Conservation (phyloP, 2,113 vertebrate species). For the Urocynchramus pylzowi region DNA sequence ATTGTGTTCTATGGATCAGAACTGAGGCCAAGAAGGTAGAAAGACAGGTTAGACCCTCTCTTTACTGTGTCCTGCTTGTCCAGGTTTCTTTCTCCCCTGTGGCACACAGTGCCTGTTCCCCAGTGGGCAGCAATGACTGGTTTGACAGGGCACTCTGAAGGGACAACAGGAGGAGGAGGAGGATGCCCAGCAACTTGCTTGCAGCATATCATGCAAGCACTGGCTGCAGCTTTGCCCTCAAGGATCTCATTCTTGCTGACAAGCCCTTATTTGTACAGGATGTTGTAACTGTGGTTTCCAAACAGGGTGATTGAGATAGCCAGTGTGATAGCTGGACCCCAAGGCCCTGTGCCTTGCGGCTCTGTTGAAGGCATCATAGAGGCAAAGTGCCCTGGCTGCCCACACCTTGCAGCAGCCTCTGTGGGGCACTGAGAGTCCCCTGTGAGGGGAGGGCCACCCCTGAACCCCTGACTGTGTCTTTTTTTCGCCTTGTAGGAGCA, state of each 20-base stretch:
- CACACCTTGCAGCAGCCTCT: neutral
- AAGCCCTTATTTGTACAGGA: neutral
- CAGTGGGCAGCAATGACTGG: neutral
- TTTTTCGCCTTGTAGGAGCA: neutral
- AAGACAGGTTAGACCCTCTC: neutral
- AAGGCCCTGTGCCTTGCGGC: neutral
- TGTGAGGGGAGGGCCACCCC: neutral
- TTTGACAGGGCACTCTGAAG: neutral
- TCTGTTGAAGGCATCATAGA: accelerated
- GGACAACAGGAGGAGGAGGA: neutral
- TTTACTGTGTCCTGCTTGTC: neutral
- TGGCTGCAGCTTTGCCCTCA: neutral
- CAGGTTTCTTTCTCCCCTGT: neutral
- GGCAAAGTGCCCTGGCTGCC: neutral
- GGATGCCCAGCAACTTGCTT: neutral
- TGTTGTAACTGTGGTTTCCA: neutral
- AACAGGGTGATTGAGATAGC: neutral
- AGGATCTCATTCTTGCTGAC: neutral
- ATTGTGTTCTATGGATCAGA: neutral
- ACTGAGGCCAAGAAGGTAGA: neutral
- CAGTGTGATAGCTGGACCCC: neutral
- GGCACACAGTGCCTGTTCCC: neutral
- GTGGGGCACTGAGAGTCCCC: neutral
- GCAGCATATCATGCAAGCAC: neutral
- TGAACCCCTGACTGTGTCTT: neutral